Conservation (phyloP, 2,888 invertebrate genomes). For the Meloe dianella region DNA sequence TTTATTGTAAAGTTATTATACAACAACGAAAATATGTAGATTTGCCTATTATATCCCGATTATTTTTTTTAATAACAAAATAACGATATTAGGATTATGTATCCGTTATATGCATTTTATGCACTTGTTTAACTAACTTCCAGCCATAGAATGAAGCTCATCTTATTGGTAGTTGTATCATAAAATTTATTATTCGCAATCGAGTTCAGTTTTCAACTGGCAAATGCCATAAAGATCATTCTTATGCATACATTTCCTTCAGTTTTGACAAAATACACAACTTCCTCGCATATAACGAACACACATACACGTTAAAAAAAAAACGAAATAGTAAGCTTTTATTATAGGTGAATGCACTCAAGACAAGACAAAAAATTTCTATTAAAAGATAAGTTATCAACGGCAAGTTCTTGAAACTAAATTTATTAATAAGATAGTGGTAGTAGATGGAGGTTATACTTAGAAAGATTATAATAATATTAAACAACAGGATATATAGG, state of each 20-base stretch:
- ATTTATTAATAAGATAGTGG: slow-evolving; percentile 9
- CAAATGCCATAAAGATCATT: not conserved
- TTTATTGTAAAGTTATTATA: not conserved
- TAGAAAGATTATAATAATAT: not conserved
- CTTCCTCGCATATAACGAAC: not conserved
- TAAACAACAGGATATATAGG: not conserved
- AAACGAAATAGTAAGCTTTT: not conserved
- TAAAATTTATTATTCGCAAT: not conserved
- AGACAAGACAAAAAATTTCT: slow-evolving; percentile 9
- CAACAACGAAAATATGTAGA: too few species aligned
- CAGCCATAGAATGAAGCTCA: not conserved
- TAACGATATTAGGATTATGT: not conserved
- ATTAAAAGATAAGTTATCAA: slow-evolving; percentile 9
- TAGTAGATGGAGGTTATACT: not conserved
- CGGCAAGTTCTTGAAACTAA: slow-evolving; percentile 2
- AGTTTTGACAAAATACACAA: not conserved
- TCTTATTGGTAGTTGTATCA: not conserved
- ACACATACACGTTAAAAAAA: too few species aligned
- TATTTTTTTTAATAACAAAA: too few species aligned
- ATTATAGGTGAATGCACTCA: slow-evolving; percentile 7
- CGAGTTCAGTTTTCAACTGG: not conserved
- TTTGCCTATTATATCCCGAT: too few species aligned
- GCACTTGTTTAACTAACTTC: not conserved
- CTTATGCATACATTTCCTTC: not conserved
- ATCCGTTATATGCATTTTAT: not conserved